phyloP scores from a whole-genome alignment of 2,888 invertebrate species.

The Acanthacorydalis orientalis region DNA sequence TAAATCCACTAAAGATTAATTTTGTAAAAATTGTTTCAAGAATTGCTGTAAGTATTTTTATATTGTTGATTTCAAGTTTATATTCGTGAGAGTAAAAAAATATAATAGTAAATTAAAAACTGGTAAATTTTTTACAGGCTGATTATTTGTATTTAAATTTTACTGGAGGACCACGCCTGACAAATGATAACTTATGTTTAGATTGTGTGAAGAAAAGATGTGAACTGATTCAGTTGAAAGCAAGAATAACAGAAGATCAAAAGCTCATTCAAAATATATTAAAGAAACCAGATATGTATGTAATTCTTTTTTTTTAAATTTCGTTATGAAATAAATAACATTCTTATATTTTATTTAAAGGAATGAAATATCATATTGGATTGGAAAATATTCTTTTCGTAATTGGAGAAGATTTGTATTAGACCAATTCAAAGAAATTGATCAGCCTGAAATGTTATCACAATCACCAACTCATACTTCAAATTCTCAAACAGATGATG shows the following conservation, averaged over 20 bases:
- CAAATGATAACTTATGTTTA: slow-evolving; percentile 20
- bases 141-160: slow-evolving; percentile 27
- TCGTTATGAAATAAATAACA: neutral
- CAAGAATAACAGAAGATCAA: slow-evolving; percentile 29
- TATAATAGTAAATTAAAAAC: too few species aligned
- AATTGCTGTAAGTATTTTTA: slow-evolving; percentile 16
- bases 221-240: slow-evolving; percentile 26
- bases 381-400: neutral
- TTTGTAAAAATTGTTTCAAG: neutral
- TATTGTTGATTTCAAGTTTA: neutral
- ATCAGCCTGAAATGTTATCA: neutral
- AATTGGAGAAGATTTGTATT: neutral
- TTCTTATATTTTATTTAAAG: neutral
- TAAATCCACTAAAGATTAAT: neutral
- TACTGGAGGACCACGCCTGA: slow-evolving; percentile 28
- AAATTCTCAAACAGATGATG: neutral
- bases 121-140: slow-evolving; percentile 16
- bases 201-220: slow-evolving; percentile 32
- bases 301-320: slow-evolving; percentile 6
- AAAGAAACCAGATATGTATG: slow-evolving; percentile 24
- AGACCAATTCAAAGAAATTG: neutral
- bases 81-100: slow-evolving; percentile 3
- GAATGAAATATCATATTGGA: neutral
- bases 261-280: slow-evolving; percentile 27
- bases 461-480: neutral